phyloP scores from a whole-genome alignment of 2,797 vertebrate genomes.

The Spea hammondii region DNA sequence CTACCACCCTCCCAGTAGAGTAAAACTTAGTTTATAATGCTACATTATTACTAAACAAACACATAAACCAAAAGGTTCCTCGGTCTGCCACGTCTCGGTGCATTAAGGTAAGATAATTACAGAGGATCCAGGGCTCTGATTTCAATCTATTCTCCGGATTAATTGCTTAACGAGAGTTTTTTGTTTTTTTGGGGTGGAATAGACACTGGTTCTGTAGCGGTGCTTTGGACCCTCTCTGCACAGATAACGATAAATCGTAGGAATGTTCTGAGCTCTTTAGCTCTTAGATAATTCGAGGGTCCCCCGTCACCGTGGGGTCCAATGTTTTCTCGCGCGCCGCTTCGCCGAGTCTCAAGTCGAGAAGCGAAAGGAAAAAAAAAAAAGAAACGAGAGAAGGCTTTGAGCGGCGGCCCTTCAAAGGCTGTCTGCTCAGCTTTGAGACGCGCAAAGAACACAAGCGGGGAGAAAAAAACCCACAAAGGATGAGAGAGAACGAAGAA shows the following conservation, averaged over 20 bases:
- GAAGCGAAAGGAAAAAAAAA: conserved; percentile 46
- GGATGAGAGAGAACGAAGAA: conserved; percentile 53
- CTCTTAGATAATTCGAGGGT: conserved; percentile 48
- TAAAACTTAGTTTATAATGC: too few species aligned
- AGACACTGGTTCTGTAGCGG: conserved; percentile 1
- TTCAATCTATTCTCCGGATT: too few species aligned
- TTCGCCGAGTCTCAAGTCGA: conserved; percentile 56
- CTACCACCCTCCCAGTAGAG: too few species aligned
- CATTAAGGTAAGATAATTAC: too few species aligned
- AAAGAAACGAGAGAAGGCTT: conserved; percentile 53
- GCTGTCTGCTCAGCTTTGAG: conserved; percentile 64
- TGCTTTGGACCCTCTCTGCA: conserved; percentile 9
- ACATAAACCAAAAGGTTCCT: too few species aligned
- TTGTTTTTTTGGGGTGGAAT: too few species aligned
- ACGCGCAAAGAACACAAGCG: conserved; percentile 61
- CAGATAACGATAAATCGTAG: conserved; percentile 17
- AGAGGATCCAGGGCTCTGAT: too few species aligned
- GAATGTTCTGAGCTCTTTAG: conserved; percentile 15
- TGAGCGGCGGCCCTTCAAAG: conserved; percentile 64
- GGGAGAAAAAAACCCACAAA: conserved; percentile 50
- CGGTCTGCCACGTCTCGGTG: too few species aligned
- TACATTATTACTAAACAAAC: too few species aligned
- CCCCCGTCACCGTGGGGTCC: conserved; percentile 53
- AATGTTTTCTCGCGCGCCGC: conserved; percentile 49
- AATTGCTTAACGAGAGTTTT: too few species aligned